Evolutionary conservation across 2,888 invertebrate species (phyloP).

Genomic region (Tetramorium bicarinatum): DNA sequence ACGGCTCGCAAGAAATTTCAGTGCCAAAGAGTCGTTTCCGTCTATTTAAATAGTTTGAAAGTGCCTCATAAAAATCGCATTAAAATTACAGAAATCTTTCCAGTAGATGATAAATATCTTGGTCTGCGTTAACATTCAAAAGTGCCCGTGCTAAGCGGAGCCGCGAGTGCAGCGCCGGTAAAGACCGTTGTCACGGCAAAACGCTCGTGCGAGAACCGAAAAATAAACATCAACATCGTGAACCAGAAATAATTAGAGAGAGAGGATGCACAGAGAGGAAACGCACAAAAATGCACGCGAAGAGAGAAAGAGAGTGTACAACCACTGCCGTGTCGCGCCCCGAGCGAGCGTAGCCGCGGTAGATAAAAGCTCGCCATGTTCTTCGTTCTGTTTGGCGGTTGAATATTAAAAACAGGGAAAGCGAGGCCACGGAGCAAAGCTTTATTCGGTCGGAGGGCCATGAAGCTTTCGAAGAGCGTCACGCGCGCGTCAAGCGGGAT

Average conservation of each 20-base stretch:
- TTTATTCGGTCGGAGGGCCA: slow-evolving; percentile 70
- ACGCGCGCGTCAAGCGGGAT: slow-evolving; percentile 59
- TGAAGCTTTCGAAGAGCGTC: slow-evolving; percentile 59
- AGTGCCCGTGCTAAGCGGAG: slow-evolving; percentile 1
- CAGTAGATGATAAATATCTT: slow-evolving; percentile 17
- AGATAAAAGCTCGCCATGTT: slow-evolving; percentile 55
- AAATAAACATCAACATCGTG: slow-evolving; percentile 38
- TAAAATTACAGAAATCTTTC: slow-evolving; percentile 11
- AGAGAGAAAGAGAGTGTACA: not conserved
- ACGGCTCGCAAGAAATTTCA: not conserved
- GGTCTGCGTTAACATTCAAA: slow-evolving; percentile 32
- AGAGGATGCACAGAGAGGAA: not conserved
- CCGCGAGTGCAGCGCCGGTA: not conserved
- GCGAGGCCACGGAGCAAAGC: slow-evolving; percentile 24
- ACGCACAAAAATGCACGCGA: slow-evolving; percentile 30
- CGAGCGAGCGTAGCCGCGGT: slow-evolving; percentile 6
- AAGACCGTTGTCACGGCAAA: slow-evolving; percentile 27
- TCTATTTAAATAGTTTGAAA: not conserved
- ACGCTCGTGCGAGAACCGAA: slow-evolving; percentile 15
- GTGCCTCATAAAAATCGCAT: not conserved
- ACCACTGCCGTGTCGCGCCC: not conserved
- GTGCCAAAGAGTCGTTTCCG: not conserved
- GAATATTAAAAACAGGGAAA: slow-evolving; percentile 72
- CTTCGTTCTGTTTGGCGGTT: slow-evolving; percentile 54
- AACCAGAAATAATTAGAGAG: slow-evolving; percentile 6